A percentile compares a stretch with the other conserved stretches of the same genome.
These are phyloP conservation scores for Tichodroma muraria DNA, from an alignment of 2,113 vertebrate species.

Conservation along the genomic window DNA sequence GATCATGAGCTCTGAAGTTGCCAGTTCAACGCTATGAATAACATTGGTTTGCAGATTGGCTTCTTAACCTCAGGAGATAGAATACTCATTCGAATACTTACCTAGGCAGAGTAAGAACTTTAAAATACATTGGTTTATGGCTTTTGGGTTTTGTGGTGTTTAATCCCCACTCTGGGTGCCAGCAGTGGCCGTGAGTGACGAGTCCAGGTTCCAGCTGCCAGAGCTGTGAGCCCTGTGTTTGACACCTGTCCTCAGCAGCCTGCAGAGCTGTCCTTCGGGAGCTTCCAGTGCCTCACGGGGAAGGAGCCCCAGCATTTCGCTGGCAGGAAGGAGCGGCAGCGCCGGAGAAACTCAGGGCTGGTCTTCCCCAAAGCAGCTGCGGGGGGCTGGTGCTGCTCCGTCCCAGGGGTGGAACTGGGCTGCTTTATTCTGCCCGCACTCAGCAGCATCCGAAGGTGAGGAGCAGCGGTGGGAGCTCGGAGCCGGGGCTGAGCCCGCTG, in stretches of 20 bases:
- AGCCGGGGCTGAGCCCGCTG: not conserved
- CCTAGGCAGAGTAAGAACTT: not conserved
- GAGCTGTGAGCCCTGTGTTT: not conserved
- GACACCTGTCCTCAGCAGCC: not conserved
- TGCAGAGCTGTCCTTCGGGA: not conserved
- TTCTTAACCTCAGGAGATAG: not conserved
- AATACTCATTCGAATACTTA: not conserved
- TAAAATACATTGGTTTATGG: not conserved
- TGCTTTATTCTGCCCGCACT: not conserved
- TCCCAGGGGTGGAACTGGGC: not conserved
- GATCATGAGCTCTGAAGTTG: not conserved
- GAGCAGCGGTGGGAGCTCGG: accelerated
- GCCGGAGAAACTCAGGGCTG: not conserved
- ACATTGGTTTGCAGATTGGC: not conserved
- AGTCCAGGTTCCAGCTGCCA: not conserved
- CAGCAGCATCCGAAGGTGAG: not conserved
- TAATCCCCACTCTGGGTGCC: not conserved
- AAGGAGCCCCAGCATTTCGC: not conserved
- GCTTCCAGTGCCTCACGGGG: not conserved
- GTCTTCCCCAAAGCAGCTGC: not conserved
- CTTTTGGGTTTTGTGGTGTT: not conserved
- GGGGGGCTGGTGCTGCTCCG: not conserved
- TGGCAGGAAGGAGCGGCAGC: not conserved
- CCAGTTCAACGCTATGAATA: not conserved
- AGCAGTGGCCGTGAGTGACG: not conserved